Percentiles rank a stretch among this genome's conserved stretches.
Conservation (phyloP, 1,140 invertebrate species). For the Trichonephila clavata region DNA sequence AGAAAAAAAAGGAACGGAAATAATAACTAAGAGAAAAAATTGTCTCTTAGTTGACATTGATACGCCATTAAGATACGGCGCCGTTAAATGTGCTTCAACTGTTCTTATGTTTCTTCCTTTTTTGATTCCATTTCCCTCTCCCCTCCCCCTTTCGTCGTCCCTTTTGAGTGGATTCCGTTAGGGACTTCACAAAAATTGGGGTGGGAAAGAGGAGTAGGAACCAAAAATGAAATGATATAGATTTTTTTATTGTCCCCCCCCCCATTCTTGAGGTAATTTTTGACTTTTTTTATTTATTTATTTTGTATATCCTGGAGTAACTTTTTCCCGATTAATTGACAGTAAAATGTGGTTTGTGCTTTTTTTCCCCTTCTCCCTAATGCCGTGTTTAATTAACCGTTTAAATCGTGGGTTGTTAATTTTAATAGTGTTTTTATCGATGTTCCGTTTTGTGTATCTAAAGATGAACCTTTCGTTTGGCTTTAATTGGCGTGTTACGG, state of each 20-base stretch:
- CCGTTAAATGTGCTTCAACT: slow-evolving; percentile 75
- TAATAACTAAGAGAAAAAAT: slow-evolving; percentile 51
- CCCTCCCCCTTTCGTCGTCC: neutral
- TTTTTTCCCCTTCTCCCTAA: neutral
- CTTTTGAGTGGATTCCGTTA: slow-evolving; percentile 59
- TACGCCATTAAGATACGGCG: slow-evolving; percentile 75
- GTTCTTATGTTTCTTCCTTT: slow-evolving; percentile 64
- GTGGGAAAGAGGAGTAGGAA: neutral
- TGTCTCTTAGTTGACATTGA: slow-evolving; percentile 74
- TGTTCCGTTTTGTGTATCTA: neutral
- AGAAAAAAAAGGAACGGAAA: slow-evolving; percentile 35
- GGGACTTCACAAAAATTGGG: slow-evolving; percentile 30
- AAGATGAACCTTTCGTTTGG: no score
- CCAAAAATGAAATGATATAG: slow-evolving; percentile 56
- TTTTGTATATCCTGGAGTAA: neutral
- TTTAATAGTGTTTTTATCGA: neutral
- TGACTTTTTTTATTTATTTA: slow-evolving; percentile 17
- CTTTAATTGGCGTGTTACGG: no score
- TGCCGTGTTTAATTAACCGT: slow-evolving; percentile 16
- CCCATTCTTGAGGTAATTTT: neutral
- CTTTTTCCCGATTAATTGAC: slow-evolving; percentile 41
- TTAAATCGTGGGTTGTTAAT: neutral
- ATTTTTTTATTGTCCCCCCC: neutral
- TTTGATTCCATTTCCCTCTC: neutral
- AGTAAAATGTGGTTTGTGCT: slow-evolving; percentile 11